These are phyloP conservation scores for Volucella inflata DNA, from an alignment of 2,888 invertebrate species.

Conservation along the genomic window DNA sequence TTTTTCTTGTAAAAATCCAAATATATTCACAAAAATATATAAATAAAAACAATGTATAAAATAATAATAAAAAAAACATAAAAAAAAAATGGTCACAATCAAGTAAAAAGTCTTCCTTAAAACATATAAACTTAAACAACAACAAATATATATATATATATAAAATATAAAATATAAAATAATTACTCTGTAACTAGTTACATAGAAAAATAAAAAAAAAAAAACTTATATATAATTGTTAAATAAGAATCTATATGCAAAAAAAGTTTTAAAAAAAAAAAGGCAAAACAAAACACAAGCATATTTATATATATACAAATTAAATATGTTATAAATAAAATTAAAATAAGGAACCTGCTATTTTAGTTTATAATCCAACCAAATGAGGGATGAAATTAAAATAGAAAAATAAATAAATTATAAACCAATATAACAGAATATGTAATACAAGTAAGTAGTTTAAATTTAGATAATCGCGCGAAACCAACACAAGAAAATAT, in stretches of 20 bases:
- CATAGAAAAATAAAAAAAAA: constrained; percentile 32
- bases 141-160: constrained; percentile 39
- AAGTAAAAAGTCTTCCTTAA: constrained; percentile 80
- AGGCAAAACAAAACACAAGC: constrained; percentile 20
- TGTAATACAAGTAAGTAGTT: constrained; percentile 40
- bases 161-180: constrained; percentile 26
- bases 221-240: constrained; percentile 68
- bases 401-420: constrained; percentile 25
- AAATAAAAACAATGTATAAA: constrained; percentile 21
- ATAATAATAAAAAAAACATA: constrained; percentile 21
- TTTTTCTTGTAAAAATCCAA: not conserved
- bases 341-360: constrained; percentile 27
- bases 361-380: constrained; percentile 28
- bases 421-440: constrained; percentile 24
- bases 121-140: constrained; percentile 60
- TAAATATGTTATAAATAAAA: constrained; percentile 41
- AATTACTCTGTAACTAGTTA: constrained; percentile 54
- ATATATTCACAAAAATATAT: not conserved
- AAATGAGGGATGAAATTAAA: constrained; percentile 13
- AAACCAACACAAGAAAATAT: constrained; percentile 67
- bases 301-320: constrained; percentile 56
- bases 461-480: constrained; percentile 57
- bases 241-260: constrained; percentile 39
- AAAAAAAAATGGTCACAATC: constrained; percentile 80
- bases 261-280: not conserved